Conservation (phyloP, 2,113 vertebrate genomes). For the Semnornis frantzii region DNA sequence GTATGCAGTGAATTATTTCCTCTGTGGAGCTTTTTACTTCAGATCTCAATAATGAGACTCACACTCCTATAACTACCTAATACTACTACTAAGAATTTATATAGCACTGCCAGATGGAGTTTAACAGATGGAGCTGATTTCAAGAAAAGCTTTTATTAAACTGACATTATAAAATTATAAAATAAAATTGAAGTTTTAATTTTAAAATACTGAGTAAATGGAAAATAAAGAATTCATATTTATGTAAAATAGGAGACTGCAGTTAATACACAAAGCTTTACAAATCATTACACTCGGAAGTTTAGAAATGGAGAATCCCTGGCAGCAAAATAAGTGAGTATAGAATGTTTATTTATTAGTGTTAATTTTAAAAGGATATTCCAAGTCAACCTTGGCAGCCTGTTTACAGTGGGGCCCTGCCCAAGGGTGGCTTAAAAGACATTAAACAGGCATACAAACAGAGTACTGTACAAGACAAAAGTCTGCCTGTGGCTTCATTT, state of each 20-base stretch:
- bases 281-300: constrained; percentile 10
- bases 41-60: background rate
- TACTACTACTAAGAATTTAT: constrained; percentile 30
- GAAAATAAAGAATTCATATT: background rate
- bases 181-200: constrained; percentile 10
- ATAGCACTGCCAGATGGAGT: background rate
- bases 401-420: constrained; percentile 61
- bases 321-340: constrained; percentile 56
- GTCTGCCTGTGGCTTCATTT: constrained; percentile 34
- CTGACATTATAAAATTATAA: constrained; percentile 13
- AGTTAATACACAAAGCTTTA: background rate
- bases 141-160: background rate
- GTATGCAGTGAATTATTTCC: background rate
- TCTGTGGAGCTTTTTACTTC: background rate
- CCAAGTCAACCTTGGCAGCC: constrained; percentile 61
- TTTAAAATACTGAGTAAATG: background rate
- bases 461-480: constrained; percentile 29
- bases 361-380: constrained; percentile 64
- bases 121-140: background rate
- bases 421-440: constrained; percentile 65
- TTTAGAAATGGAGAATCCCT: constrained; percentile 36
- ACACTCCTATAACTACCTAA: background rate
- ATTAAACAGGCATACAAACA: constrained; percentile 49
- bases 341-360: constrained; percentile 68
- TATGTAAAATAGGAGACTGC: background rate